Evolutionary conservation across 2,888 invertebrate species (phyloP).

Genomic region (Sphinx pinastri): DNA sequence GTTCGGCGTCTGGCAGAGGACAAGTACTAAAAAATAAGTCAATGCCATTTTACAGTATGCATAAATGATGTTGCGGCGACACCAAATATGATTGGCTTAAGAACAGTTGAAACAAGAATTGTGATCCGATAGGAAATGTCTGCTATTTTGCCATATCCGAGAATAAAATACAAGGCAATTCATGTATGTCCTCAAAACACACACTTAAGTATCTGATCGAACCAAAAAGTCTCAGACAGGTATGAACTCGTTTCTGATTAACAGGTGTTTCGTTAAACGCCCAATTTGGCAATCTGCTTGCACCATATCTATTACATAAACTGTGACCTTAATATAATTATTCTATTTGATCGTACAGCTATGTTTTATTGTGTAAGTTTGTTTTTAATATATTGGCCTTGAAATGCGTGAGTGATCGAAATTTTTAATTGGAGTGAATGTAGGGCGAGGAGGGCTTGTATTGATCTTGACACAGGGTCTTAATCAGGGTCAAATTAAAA

Average conservation of each 20-base stretch:
- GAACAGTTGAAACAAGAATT: too few relatives aligned
- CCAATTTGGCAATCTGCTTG: neutral
- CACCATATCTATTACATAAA: neutral
- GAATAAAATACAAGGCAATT: too few relatives aligned
- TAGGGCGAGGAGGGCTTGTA: constrained; percentile 1
- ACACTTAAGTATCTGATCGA: too few relatives aligned
- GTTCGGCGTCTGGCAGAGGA: neutral
- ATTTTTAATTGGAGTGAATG: neutral
- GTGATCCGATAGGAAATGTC: too few relatives aligned
- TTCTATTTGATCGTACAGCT: neutral
- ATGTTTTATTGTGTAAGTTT: neutral
- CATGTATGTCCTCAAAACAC: too few relatives aligned
- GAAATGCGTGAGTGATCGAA: neutral
- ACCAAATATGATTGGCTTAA: too few relatives aligned
- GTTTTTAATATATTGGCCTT: constrained; percentile 4
- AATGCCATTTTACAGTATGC: too few relatives aligned
- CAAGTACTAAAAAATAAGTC: too few relatives aligned
- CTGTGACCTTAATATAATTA: neutral
- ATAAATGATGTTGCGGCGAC: too few relatives aligned
- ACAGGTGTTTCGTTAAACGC: neutral
- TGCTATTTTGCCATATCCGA: too few relatives aligned
- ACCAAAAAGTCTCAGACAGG: too few relatives aligned
- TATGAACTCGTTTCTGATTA: too few relatives aligned
- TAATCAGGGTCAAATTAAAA: neutral
- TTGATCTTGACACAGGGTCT: neutral